Evolutionary conservation across 2,113 vertebrate species (phyloP).

Genomic region (Semicossyphus pulcher): DNA sequence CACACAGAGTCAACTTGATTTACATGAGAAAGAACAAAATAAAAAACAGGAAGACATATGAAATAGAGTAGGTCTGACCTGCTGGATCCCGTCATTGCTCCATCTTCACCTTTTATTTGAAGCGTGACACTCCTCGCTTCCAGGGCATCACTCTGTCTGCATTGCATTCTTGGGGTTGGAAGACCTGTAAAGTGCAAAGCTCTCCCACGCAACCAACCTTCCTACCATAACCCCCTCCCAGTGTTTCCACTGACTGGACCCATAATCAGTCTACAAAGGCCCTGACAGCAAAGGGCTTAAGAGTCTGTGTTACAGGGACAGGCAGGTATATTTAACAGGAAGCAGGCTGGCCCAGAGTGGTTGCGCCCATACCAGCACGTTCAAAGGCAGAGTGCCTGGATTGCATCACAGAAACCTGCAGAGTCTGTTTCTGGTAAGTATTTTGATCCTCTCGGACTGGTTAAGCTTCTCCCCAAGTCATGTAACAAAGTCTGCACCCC

Average conservation of each 20-base stretch:
- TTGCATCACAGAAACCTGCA: constrained; percentile 72
- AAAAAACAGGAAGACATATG: constrained; percentile 90
- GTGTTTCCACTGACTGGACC: constrained; percentile 84
- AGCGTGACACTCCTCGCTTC: constrained; percentile 84
- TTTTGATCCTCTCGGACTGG: constrained; percentile 72
- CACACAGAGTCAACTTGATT: constrained; percentile 63
- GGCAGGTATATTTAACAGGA: constrained; percentile 66
- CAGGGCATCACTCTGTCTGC: constrained; percentile 80
- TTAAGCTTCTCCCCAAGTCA: constrained; percentile 80
- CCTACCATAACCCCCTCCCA: constrained; percentile 79
- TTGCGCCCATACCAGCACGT: constrained; percentile 73
- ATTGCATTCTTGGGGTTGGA: constrained; percentile 78
- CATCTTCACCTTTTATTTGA: constrained; percentile 90
- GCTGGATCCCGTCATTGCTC: constrained; percentile 94
- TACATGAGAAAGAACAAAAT: constrained; percentile 80
- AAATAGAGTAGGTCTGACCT: constrained; percentile 99
- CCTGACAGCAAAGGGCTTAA: constrained; percentile 58
- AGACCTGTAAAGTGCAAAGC: constrained; percentile 99
- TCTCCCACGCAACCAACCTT: constrained; percentile 93
- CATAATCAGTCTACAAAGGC: constrained; percentile 68
- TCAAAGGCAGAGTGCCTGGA: constrained; percentile 61
- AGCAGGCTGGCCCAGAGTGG: constrained; percentile 78
- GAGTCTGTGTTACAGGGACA: constrained; percentile 70
- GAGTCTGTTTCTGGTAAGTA: constrained; percentile 74
- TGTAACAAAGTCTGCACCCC: constrained; percentile 75